These are phyloP conservation scores for Chloroclystis v-ata DNA, from an alignment of 2,888 invertebrate species.

Conservation along the genomic window DNA sequence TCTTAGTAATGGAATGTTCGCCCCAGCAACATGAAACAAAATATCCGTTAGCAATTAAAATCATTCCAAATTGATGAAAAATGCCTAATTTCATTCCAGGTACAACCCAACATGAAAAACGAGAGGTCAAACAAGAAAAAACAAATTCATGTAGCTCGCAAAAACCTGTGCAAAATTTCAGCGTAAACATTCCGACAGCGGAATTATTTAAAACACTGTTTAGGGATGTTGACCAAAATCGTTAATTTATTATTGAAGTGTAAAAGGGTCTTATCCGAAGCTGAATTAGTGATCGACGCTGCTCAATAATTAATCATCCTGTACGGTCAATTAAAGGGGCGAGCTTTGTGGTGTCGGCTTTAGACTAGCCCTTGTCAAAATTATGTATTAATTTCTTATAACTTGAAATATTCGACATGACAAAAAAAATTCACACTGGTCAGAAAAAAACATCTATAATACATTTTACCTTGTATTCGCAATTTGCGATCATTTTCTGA, in stretches of 20 bases:
- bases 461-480: too few species aligned
- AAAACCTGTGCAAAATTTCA: background rate
- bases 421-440: too few species aligned
- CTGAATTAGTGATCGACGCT: constrained; percentile 22
- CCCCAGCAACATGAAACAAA: background rate
- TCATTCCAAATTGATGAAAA: too few species aligned
- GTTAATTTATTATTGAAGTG: constrained; percentile 30
- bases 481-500: too few species aligned
- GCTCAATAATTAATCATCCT: constrained; percentile 19
- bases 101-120: background rate
- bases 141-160: background rate
- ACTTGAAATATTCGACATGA: too few species aligned
- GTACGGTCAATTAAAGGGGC: constrained; percentile 14
- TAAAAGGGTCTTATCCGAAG: constrained; percentile 18
- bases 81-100: too few species aligned
- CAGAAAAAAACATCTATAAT: too few species aligned
- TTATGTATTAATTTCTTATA: too few species aligned
- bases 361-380: too few species aligned
- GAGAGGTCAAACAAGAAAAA: background rate
- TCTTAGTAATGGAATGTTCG: background rate
- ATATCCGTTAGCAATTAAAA: background rate
- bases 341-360: too few species aligned
- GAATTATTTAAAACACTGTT: constrained; percentile 19
- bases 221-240: constrained; percentile 25
- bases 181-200: constrained; percentile 6